Conservation (phyloP, 2,797 vertebrate genomes). For the Lacerta bilineata region DNA sequence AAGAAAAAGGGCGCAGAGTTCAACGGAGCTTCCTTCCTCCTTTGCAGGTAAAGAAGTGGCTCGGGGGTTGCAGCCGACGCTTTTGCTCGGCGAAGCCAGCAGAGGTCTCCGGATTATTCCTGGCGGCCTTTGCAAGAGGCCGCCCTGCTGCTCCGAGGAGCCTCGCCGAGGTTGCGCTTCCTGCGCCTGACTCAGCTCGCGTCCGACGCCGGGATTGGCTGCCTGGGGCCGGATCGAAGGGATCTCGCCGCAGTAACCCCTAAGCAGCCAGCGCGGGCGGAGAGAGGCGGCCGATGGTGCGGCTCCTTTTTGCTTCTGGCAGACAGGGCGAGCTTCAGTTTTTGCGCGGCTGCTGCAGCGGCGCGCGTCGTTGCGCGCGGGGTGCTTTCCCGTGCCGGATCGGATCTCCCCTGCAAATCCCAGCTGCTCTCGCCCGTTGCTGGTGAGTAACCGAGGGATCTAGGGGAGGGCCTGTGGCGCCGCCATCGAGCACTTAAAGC, state of each 20-base stretch:
- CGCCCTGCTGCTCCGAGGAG: background rate
- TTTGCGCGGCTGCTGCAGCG: no score
- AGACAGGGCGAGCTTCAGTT: no score
- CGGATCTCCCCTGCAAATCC: background rate
- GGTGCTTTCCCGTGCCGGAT: background rate
- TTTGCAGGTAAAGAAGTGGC: no score
- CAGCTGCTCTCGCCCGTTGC: background rate
- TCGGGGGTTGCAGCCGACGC: background rate
- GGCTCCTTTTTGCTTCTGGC: no score
- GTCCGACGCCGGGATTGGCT: constrained; percentile 2
- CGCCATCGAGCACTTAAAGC: background rate
- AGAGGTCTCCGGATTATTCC: background rate
- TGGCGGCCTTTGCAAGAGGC: background rate
- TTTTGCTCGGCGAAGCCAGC: background rate
- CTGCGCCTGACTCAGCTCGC: constrained; percentile 35
- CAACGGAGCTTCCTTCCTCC: background rate
- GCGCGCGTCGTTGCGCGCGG: no score
- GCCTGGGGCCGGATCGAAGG: background rate
- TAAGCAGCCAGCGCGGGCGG: background rate
- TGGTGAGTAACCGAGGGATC: constrained; percentile 10
- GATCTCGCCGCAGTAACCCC: background rate
- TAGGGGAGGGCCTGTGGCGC: background rate
- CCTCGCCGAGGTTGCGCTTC: constrained; percentile 14
- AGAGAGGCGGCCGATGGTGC: no score
- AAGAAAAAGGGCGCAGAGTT: background rate